Conservation (phyloP, 2,888 invertebrate genomes). For the Standfussiana lucernea region DNA sequence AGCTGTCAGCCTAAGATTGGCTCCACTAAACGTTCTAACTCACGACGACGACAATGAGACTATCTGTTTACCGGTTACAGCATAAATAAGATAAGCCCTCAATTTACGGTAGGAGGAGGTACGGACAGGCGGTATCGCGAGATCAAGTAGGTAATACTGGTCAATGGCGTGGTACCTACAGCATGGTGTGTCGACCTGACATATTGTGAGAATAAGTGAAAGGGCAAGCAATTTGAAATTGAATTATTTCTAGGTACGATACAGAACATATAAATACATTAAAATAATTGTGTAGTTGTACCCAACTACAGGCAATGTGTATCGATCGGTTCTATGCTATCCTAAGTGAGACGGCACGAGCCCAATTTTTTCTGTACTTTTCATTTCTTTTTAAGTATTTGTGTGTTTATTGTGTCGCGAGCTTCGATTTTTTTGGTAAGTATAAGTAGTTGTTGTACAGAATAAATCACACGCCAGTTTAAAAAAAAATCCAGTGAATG, state of each 20-base stretch:
- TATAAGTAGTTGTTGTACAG: too few species aligned
- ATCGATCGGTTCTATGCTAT: background rate
- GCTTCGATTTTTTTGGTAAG: background rate
- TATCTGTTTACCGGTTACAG: background rate
- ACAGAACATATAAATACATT: background rate
- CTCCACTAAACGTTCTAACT: background rate
- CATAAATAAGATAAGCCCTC: background rate
- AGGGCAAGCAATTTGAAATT: background rate
- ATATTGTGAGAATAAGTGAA: background rate
- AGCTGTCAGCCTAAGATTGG: background rate
- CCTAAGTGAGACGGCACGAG: slow-evolving; percentile 32
- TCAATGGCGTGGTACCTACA: background rate
- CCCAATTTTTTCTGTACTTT: slow-evolving; percentile 24
- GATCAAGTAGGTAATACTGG: background rate
- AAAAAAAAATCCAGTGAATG: background rate
- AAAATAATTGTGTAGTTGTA: slow-evolving; percentile 12
- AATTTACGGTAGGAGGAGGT: background rate
- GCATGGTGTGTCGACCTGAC: background rate
- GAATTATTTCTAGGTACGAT: background rate
- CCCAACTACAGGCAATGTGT: slow-evolving; percentile 19
- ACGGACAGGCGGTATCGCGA: too few species aligned
- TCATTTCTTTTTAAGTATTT: background rate
- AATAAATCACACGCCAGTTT: background rate
- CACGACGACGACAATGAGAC: background rate
- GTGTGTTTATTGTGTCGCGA: background rate